Evolutionary conservation across 2,888 invertebrate genomes (phyloP), one percentile per base, ranked within the genome.

Genomic region (Megastigmus dorsalis): DNA sequence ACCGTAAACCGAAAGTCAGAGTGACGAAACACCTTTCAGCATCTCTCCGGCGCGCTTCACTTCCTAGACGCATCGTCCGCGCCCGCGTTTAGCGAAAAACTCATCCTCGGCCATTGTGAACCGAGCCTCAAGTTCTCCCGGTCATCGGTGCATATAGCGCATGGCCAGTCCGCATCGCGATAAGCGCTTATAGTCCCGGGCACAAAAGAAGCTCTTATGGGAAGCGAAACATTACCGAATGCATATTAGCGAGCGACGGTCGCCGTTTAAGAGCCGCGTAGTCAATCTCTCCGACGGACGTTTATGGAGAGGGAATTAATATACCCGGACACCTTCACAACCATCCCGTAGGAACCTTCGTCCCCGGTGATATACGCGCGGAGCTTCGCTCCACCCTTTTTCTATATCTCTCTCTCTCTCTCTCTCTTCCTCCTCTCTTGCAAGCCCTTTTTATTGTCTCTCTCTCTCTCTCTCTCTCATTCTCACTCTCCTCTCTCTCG

Each of bases 301-400:
- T 88, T 88, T 88, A 88, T 86, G 87, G 83, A 85, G 86, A 86
- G 82, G 83, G 87, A 88, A 88, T 88, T 88, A 88, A 88, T 88
- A 87, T 88, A 86, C 85, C 83, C 82, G 81, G 57, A 50, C 74
- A 84, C 83, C 82, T 84, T 84, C 82, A 83, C 84, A 84, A 84
- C 81, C 23, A n/a, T 38, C 38, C 50, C 28, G 30, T 5, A 50
- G 26, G 38, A 70, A 43, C 55, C 68, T 68, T 59, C 59, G 55
- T 65, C 45, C 52, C 23, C 52, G 52, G 79, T 87, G 87, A 87
- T 87, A 86, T 87, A 86, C 81, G 84, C 83, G 76, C 81, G 82
- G 80, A 55, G 66, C 78, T n/a, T n/a, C 69, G 82, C 84, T 84
- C 84, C 84, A 84, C 84, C 84, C 81, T 74, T 69, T 75, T 76